Evolutionary conservation across 2,888 invertebrate genomes (phyloP).

Genomic region (Auanema freiburgensis): DNA sequence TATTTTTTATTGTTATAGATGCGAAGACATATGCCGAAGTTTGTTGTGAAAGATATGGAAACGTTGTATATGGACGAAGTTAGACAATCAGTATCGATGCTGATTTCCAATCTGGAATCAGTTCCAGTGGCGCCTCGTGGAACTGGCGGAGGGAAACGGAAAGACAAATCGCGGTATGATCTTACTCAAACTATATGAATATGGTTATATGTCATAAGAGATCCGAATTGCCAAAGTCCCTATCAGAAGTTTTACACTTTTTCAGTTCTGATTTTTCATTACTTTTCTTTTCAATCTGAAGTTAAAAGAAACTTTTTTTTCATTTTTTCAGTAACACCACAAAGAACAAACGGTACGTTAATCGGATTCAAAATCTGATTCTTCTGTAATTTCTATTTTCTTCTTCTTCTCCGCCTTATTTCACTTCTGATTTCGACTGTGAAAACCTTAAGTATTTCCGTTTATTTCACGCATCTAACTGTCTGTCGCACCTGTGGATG

Average conservation of each 20-base stretch:
- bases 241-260: constrained; percentile 9
- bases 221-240: too few relatives aligned
- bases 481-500: too few relatives aligned
- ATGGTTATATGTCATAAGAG: too few relatives aligned
- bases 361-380: too few relatives aligned
- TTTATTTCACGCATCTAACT: too few relatives aligned
- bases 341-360: too few relatives aligned
- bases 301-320: background rate
- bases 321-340: constrained; percentile 3
- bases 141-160: constrained; percentile 89
- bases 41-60: constrained; percentile 99
- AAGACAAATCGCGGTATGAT: constrained; percentile 82
- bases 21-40: constrained; percentile 95
- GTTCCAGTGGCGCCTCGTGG: constrained; percentile 93
- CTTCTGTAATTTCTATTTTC: too few relatives aligned
- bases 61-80: constrained; percentile 97
- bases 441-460: too few relatives aligned
- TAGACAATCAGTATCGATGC: constrained; percentile 92
- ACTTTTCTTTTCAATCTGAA: background rate
- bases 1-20: constrained; percentile 72
- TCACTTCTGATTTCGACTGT: too few relatives aligned
- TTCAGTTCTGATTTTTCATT: constrained; percentile 14
- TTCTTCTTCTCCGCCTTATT: too few relatives aligned
- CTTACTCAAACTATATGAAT: background rate
- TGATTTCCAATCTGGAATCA: constrained; percentile 98